Conservation (phyloP, 1,140 invertebrate genomes). For the Drosophila malerkotliana region DNA sequence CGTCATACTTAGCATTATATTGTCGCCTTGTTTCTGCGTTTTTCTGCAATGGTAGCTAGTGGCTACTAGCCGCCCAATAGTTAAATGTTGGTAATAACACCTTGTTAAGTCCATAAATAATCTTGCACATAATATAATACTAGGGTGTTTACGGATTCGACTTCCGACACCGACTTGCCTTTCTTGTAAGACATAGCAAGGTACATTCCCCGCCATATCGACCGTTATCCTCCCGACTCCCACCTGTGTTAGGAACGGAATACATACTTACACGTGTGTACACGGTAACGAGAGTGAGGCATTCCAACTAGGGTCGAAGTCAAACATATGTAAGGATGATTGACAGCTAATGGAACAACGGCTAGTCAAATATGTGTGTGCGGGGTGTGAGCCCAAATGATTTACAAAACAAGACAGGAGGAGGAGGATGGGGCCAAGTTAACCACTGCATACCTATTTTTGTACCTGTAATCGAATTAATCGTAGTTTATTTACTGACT, state of each 20-base stretch:
- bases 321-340: conserved; percentile 48
- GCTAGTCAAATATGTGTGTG: conserved; percentile 33
- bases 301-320: conserved; percentile 35
- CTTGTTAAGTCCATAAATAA: not conserved
- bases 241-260: conserved; percentile 16
- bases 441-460: conserved; percentile 42
- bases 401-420: conserved; percentile 33
- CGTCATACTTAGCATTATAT: too few relatives aligned
- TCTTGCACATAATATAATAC: not conserved
- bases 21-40: too few relatives aligned
- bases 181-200: conserved; percentile 40
- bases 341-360: conserved; percentile 45
- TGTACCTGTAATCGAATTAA: conserved; percentile 47
- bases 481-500: conserved; percentile 39
- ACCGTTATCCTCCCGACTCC: conserved; percentile 19
- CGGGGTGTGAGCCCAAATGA: conserved; percentile 38
- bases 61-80: too few relatives aligned
- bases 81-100: not conserved
- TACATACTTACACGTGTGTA: conserved; percentile 8
- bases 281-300: conserved; percentile 33
- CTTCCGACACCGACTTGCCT: not conserved
- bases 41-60: too few relatives aligned
- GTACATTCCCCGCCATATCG: conserved; percentile 32
- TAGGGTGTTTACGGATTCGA: conserved; percentile 13
- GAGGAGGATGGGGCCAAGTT: conserved; percentile 18